A percentile compares a stretch with the other conserved stretches of the same genome.
Conservation (phyloP, 2,113 vertebrate genomes). For the Eonycteris spelaea region DNA sequence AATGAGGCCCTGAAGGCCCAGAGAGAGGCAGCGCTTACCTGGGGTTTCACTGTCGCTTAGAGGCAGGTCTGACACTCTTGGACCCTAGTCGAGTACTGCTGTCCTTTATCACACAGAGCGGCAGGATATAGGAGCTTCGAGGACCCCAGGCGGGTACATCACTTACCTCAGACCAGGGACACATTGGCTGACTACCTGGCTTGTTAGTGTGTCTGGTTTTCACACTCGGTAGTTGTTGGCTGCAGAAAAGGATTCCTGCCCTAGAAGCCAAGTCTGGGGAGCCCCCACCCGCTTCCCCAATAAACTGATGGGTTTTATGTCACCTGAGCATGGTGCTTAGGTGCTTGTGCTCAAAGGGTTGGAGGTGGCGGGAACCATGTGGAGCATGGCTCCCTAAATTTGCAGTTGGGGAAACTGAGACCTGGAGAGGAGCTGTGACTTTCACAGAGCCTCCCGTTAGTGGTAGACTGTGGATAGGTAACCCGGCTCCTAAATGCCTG, state of each 20-base stretch:
- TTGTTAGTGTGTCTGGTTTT: neutral
- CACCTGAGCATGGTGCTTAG: neutral
- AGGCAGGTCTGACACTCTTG: neutral
- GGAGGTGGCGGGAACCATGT: neutral
- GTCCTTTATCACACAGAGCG: too few species aligned
- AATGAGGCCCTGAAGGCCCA: neutral
- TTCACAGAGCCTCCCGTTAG: neutral
- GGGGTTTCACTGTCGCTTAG: neutral
- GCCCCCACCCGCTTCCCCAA: accelerated
- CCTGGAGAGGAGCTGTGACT: neutral
- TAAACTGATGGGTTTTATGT: neutral
- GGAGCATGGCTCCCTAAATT: neutral
- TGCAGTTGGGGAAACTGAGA: neutral
- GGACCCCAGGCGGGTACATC: accelerated
- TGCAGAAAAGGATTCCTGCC: neutral
- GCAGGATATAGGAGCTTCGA: neutral
- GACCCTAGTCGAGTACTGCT: neutral
- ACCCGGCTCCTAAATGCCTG: accelerated
- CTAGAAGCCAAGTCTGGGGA: neutral
- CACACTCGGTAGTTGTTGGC: neutral
- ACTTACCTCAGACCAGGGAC: neutral
- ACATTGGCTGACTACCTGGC: neutral
- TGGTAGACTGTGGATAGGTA: neutral
- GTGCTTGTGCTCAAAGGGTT: neutral
- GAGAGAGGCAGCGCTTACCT: neutral